phyloP scores from a whole-genome alignment of 2,113 vertebrate genomes.

The Emberiza fucata region DNA sequence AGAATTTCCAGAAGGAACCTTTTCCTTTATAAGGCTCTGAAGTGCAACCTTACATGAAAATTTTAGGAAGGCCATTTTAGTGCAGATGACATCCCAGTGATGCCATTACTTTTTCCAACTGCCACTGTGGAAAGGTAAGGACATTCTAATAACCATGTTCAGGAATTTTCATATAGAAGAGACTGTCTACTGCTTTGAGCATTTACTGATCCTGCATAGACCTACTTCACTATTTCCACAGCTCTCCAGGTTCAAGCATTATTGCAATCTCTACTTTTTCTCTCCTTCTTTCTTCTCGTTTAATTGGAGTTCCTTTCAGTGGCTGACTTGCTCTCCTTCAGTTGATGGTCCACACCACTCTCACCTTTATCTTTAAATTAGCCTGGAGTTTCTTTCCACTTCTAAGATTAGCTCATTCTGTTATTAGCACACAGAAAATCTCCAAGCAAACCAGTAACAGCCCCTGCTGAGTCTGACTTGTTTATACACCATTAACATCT shows the following conservation, averaged over 20 bases:
- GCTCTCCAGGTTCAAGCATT: background rate
- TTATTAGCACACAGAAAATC: slow-evolving; percentile 12
- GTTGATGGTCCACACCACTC: background rate
- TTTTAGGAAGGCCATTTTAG: background rate
- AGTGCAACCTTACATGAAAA: background rate
- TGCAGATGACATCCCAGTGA: background rate
- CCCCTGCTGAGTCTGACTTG: slow-evolving; percentile 19
- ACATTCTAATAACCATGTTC: background rate
- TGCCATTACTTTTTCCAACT: background rate
- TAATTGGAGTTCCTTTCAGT: background rate
- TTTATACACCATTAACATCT: slow-evolving; percentile 56
- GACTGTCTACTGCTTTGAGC: background rate
- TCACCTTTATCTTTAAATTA: background rate
- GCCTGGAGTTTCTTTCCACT: slow-evolving; percentile 3
- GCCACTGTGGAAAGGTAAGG: background rate
- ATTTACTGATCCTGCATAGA: background rate
- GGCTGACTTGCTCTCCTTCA: background rate
- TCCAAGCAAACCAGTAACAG: slow-evolving; percentile 16
- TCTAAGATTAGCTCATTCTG: slow-evolving; percentile 20
- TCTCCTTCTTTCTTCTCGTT: background rate
- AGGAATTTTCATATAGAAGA: background rate
- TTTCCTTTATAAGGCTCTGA: background rate
- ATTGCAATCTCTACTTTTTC: background rate
- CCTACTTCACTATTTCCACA: background rate
- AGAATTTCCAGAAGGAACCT: background rate